Conservation (phyloP, 1,140 invertebrate species). For the Bombus sibiricus region DNA sequence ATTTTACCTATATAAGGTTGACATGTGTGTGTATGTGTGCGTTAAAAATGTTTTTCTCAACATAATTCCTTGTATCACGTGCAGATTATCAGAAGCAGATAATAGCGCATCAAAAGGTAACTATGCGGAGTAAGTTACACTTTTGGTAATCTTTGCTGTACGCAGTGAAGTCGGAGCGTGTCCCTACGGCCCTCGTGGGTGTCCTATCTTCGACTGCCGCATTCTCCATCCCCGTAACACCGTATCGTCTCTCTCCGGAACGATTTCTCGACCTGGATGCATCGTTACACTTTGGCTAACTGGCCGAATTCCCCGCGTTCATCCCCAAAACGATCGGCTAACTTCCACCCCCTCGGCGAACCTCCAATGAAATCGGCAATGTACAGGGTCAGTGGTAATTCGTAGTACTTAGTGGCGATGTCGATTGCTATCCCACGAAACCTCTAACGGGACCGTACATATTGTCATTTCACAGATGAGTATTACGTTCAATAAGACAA, state of each 20-base stretch:
- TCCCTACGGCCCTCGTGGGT: slow-evolving; percentile 71
- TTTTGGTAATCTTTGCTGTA: slow-evolving; percentile 58
- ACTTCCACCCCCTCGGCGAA: slow-evolving; percentile 63
- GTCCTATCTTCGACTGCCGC: slow-evolving; percentile 64
- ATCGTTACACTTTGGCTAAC: slow-evolving; percentile 77
- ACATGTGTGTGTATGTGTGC: not conserved
- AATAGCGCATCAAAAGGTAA: not conserved
- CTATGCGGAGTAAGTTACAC: slow-evolving; percentile 56
- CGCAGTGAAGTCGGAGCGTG: slow-evolving; percentile 48
- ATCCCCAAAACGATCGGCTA: slow-evolving; percentile 74
- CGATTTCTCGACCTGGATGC: slow-evolving; percentile 71
- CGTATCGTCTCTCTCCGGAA: slow-evolving; percentile 66
- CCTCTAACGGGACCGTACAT: slow-evolving; percentile 28
- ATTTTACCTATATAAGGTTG: too few relatives aligned
- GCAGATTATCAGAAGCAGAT: not conserved
- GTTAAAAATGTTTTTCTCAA: not conserved
- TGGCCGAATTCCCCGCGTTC: slow-evolving; percentile 70
- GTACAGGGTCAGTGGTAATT: slow-evolving; percentile 61
- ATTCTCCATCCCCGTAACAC: slow-evolving; percentile 58
- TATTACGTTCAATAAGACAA: not conserved
- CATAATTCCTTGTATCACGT: not conserved
- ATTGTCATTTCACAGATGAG: slow-evolving; percentile 18
- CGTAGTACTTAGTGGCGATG: slow-evolving; percentile 60
- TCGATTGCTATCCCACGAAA: slow-evolving; percentile 53
- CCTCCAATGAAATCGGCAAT: slow-evolving; percentile 63